Evolutionary conservation across 2,888 invertebrate species (phyloP).

Genomic region (Dascillus cervinus): DNA sequence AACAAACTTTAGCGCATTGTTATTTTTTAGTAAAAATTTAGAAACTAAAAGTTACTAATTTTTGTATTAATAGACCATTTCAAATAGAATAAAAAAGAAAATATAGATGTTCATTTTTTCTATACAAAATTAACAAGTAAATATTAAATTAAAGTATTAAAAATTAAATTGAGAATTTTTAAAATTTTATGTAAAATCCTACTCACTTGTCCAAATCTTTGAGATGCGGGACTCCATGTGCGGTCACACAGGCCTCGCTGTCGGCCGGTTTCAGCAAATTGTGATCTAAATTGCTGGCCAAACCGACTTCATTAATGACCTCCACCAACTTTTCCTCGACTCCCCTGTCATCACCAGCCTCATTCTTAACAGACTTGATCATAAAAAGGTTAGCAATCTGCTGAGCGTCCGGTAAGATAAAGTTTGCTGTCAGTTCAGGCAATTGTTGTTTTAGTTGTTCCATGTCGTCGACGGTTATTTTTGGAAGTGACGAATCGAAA

Average conservation of each 20-base stretch:
- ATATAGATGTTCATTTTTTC: no score
- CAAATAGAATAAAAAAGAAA: no score
- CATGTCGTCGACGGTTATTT: conserved; percentile 53
- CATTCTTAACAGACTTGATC: conserved; percentile 24
- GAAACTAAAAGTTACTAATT: no score
- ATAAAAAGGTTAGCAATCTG: conserved; percentile 63
- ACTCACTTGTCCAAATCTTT: conserved; percentile 40
- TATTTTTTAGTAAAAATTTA: no score
- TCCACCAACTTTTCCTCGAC: conserved; percentile 37
- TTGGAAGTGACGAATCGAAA: conserved; percentile 68
- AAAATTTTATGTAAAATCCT: no score
- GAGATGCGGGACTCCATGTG: conserved; percentile 34
- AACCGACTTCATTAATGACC: conserved; percentile 36
- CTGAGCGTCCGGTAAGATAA: conserved; percentile 62
- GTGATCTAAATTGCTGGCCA: conserved; percentile 38
- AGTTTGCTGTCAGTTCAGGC: conserved; percentile 56
- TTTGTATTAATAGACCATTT: no score
- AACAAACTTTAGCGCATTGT: no score
- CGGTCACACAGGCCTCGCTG: conserved; percentile 32
- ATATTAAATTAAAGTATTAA: no score
- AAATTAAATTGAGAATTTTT: no score
- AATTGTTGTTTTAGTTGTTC: conserved; percentile 54
- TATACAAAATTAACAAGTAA: no score
- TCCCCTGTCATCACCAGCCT: conserved; percentile 28
- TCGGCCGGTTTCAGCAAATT: conserved; percentile 37